Conservation (phyloP, 2,888 invertebrate species). For the Cecidostiba fungosa region DNA sequence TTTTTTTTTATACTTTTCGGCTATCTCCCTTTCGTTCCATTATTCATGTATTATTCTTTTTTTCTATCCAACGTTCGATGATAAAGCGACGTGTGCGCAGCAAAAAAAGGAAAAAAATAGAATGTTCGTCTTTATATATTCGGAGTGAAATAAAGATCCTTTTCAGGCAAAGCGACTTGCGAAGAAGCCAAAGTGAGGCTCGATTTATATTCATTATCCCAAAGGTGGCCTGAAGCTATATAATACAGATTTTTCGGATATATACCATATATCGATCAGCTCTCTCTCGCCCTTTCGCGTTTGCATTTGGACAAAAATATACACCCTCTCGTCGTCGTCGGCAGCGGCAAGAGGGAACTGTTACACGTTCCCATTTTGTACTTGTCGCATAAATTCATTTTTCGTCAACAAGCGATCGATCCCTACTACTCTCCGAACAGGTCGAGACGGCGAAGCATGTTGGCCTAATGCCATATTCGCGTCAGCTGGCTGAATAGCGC, state of each 20-base stretch:
- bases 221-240: neutral
- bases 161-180: neutral
- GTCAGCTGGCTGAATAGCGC: slow-evolving; percentile 7
- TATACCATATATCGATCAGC: neutral
- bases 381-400: slow-evolving; percentile 11
- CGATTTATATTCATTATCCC: neutral
- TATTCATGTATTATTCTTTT: neutral
- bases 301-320: neutral
- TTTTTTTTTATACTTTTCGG: neutral
- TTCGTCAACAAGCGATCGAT: slow-evolving; percentile 10
- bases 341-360: neutral
- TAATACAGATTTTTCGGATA: neutral
- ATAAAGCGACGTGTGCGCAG: too few species aligned
- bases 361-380: slow-evolving; percentile 6
- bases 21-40: neutral
- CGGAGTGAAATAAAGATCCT: too few species aligned
- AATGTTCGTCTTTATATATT: too few species aligned
- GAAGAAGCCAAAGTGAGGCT: neutral
- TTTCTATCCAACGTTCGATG: too few species aligned
- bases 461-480: slow-evolving; percentile 12
- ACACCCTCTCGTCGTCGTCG: too few species aligned
- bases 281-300: neutral
- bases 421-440: neutral
- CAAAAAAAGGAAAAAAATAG: too few species aligned
- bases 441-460: neutral